Evolutionary conservation across 2,113 vertebrate genomes (phyloP).

Genomic region (Pedetes capensis): DNA sequence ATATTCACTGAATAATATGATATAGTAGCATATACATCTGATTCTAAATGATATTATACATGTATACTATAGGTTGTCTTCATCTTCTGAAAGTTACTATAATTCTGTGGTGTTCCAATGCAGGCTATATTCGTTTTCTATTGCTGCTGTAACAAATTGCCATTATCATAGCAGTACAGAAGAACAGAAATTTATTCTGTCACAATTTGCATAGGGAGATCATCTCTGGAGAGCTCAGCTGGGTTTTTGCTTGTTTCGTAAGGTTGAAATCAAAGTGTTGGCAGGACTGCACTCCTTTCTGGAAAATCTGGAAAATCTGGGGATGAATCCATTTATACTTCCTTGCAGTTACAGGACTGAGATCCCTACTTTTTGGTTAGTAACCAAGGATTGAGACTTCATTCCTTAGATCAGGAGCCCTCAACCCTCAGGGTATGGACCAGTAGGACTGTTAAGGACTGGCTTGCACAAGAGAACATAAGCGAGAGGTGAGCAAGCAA

Average conservation of each 20-base stretch:
- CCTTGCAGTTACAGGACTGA: not conserved
- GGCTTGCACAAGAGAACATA: too few species aligned
- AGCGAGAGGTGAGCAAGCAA: too few species aligned
- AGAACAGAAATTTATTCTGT: not conserved
- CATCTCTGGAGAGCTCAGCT: not conserved
- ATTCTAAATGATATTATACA: not conserved
- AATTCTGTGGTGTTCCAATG: not conserved
- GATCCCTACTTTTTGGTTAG: not conserved
- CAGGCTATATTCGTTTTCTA: not conserved
- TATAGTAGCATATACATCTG: not conserved
- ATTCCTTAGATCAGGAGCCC: too few species aligned
- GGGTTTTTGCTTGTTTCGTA: not conserved
- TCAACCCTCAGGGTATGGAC: too few species aligned
- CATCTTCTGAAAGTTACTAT: not conserved
- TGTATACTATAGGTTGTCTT: not conserved
- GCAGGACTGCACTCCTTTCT: not conserved
- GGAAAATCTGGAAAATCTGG: not conserved
- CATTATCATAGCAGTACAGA: not conserved
- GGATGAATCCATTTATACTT: not conserved
- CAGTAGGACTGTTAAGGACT: too few species aligned
- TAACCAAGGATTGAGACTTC: not conserved
- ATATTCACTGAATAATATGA: not conserved
- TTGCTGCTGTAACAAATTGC: not conserved
- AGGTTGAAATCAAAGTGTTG: not conserved
- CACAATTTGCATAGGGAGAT: not conserved